These are phyloP conservation scores for Cygnus atratus DNA, from an alignment of 2,113 vertebrate species.

Conservation along the genomic window DNA sequence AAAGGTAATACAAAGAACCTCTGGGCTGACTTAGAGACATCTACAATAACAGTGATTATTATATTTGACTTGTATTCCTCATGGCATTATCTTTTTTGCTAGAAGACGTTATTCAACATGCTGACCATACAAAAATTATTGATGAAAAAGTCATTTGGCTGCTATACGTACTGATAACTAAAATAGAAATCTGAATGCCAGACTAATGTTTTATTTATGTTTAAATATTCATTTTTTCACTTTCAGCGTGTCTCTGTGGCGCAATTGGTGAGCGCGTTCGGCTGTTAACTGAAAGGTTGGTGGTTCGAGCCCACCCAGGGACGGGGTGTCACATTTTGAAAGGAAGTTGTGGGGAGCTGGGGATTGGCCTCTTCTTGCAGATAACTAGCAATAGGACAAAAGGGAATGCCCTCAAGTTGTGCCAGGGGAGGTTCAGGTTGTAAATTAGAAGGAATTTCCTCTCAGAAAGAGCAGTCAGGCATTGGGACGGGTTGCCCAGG, in stretches of 20 bases:
- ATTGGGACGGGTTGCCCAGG: no score
- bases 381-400: no score
- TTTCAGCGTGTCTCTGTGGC: slow-evolving; percentile 65
- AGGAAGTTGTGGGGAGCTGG: no score
- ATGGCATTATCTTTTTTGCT: not conserved
- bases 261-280: slow-evolving; percentile 76
- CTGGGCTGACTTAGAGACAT: not conserved
- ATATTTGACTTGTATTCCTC: not conserved
- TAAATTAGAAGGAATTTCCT: no score
- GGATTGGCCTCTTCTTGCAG: no score
- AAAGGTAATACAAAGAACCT: not conserved
- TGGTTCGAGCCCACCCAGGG: slow-evolving; percentile 79
- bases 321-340: not conserved
- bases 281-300: slow-evolving; percentile 81
- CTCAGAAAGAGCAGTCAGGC: no score
- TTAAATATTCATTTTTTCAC: not conserved
- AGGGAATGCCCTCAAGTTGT: no score
- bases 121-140: not conserved
- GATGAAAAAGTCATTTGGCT: not conserved
- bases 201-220: not conserved
- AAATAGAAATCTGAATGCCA: not conserved
- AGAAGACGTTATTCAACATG: not conserved
- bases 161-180: not conserved
- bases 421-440: no score
- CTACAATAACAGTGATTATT: not conserved